Evolutionary conservation across 2,888 invertebrate genomes (phyloP).

Genomic region (Lamellibrachia columna): DNA sequence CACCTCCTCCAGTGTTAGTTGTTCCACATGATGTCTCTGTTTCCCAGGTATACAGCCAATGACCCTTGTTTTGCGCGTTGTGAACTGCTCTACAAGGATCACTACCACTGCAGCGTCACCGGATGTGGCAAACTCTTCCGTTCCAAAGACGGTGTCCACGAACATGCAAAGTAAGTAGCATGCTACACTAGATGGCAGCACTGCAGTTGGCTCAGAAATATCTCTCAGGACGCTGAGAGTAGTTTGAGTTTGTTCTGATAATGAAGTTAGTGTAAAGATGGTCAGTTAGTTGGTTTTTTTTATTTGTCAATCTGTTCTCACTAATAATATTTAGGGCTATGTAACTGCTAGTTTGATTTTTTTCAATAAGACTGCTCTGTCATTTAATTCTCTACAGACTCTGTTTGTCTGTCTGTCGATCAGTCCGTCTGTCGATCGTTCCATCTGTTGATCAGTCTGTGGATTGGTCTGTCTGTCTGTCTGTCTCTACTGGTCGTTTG

Average conservation of each 20-base stretch:
- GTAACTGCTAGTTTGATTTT: background rate
- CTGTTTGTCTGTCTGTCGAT: too few species aligned
- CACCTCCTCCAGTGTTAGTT: background rate
- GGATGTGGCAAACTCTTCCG: slow-evolving; percentile 63
- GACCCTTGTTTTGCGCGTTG: slow-evolving; percentile 69
- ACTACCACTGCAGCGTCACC: slow-evolving; percentile 86
- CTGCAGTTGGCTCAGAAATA: background rate
- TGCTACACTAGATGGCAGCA: background rate
- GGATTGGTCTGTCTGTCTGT: too few species aligned
- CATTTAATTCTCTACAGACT: too few species aligned
- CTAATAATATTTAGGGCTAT: background rate
- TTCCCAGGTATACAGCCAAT: slow-evolving; percentile 66
- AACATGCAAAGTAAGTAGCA: slow-evolving; percentile 75
- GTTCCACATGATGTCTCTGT: background rate
- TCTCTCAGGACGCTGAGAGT: background rate
- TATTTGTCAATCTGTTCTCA: background rate
- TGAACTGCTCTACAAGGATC: slow-evolving; percentile 79
- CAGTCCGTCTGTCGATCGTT: too few species aligned
- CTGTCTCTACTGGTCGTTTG: too few species aligned
- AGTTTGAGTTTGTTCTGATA: background rate
- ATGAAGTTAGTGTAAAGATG: background rate
- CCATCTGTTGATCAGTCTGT: too few species aligned
- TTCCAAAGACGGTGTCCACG: slow-evolving; percentile 76
- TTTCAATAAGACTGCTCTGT: too few species aligned
- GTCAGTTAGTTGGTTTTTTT: background rate